These are phyloP conservation scores for Steinernema khuongi DNA, from an alignment of 1,140 invertebrate species.

Conservation along the genomic window DNA sequence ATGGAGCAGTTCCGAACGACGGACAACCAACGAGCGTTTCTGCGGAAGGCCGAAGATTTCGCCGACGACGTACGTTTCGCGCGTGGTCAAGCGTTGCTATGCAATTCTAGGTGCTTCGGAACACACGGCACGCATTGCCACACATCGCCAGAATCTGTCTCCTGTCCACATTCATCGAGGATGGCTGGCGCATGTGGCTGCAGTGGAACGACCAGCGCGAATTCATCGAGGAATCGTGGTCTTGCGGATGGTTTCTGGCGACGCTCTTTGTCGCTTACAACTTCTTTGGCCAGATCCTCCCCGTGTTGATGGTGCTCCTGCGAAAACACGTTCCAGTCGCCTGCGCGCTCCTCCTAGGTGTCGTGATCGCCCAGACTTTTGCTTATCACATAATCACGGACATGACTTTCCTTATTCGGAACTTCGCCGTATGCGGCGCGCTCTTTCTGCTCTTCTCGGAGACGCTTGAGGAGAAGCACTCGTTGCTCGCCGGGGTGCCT, in stretches of 20 bases:
- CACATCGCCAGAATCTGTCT: neutral
- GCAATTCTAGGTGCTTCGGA: slow-evolving; percentile 86
- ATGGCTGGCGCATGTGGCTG: slow-evolving; percentile 94
- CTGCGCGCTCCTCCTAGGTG: slow-evolving; percentile 87
- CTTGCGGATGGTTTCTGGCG: slow-evolving; percentile 85
- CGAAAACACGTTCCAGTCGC: slow-evolving; percentile 87
- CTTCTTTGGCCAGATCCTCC: slow-evolving; percentile 83
- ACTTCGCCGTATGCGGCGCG: slow-evolving; percentile 89
- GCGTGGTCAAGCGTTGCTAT: slow-evolving; percentile 59
- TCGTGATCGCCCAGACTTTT: slow-evolving; percentile 80
- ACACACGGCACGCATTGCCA: neutral
- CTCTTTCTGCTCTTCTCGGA: slow-evolving; percentile 88
- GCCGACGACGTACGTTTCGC: slow-evolving; percentile 76
- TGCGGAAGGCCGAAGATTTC: slow-evolving; percentile 82
- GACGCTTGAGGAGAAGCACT: slow-evolving; percentile 67
- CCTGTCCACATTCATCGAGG: slow-evolving; percentile 67
- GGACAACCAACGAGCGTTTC: slow-evolving; percentile 70
- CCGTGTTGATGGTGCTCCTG: slow-evolving; percentile 72
- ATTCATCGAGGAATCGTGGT: slow-evolving; percentile 90
- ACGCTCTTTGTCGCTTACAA: slow-evolving; percentile 88
- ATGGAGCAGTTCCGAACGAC: slow-evolving; percentile 19
- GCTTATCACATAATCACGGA: slow-evolving; percentile 83
- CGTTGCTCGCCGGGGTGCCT: slow-evolving; percentile 94
- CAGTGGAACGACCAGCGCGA: slow-evolving; percentile 94
- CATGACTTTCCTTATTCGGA: slow-evolving; percentile 87